Evolutionary conservation across 2,888 invertebrate genomes (phyloP).

Genomic region (Salticus scenicus): DNA sequence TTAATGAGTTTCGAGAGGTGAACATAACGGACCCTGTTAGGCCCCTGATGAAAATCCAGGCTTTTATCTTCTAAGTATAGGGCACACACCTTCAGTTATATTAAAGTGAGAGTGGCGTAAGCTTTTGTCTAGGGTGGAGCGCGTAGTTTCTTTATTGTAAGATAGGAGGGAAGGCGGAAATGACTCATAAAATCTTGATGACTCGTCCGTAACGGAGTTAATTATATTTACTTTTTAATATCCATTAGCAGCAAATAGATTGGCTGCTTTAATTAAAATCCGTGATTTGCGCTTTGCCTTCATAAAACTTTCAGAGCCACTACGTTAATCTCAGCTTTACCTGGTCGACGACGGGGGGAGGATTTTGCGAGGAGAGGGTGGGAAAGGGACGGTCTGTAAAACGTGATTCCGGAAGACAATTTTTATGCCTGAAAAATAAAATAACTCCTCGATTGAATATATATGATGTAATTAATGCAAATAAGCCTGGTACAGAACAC

Average conservation of each 20-base stretch:
- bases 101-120: not conserved
- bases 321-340: conserved; percentile 37
- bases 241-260: conserved; percentile 65
- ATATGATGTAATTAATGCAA: conserved; percentile 69
- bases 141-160: conserved; percentile 46
- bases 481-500: conserved; percentile 54
- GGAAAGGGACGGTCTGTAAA: conserved; percentile 33
- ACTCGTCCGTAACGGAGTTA: conserved; percentile 63
- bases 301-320: conserved; percentile 61
- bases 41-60: conserved; percentile 10
- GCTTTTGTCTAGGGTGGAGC: not conserved
- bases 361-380: not conserved
- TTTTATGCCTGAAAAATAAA: conserved; percentile 63
- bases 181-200: conserved; percentile 69
- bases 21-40: conserved; percentile 18
- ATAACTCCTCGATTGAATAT: conserved; percentile 65
- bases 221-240: conserved; percentile 69
- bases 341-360: conserved; percentile 1
- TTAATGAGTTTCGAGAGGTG: conserved; percentile 60
- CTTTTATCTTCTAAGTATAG: conserved; percentile 48
- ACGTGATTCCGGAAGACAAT: conserved; percentile 59
- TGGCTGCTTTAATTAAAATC: conserved; percentile 68
- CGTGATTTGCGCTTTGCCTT: conserved; percentile 62
- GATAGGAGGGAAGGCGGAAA: conserved; percentile 37
- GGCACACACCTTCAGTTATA: not conserved